These are phyloP conservation scores for Channallabes apus DNA, from an alignment of 2,797 vertebrate genomes.

Conservation along the genomic window DNA sequence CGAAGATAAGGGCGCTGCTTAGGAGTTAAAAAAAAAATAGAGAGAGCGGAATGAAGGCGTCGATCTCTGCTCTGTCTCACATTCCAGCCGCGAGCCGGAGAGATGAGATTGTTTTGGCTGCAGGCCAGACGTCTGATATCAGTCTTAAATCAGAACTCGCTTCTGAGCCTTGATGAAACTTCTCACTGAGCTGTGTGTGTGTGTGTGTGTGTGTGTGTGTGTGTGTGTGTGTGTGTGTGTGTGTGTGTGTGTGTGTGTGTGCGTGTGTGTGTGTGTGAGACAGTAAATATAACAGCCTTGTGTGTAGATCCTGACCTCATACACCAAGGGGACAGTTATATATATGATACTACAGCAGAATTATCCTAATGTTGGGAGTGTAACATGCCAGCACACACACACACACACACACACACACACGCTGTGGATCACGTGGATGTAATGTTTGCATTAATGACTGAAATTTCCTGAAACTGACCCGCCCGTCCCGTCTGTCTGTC, in stretches of 20 bases:
- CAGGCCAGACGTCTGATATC: slow-evolving; percentile 27
- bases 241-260: slow-evolving; percentile 9
- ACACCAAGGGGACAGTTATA: background rate
- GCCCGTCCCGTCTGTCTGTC: background rate
- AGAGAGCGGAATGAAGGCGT: background rate
- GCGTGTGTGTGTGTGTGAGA: too few species aligned
- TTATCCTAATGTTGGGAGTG: background rate
- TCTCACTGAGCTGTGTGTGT: slow-evolving; percentile 10
- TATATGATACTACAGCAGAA: background rate
- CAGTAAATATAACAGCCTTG: background rate
- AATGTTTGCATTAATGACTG: background rate
- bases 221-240: background rate
- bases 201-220: slow-evolving; percentile 10
- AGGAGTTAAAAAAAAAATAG: too few species aligned
- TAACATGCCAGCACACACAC: too few species aligned
- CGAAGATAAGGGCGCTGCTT: too few species aligned
- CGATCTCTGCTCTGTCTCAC: background rate
- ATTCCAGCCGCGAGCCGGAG: slow-evolving; percentile 18
- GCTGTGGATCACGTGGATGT: background rate
- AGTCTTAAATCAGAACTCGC: slow-evolving; percentile 21
- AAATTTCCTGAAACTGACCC: slow-evolving; percentile 28
- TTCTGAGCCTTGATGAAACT: slow-evolving; percentile 5
- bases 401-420: too few species aligned
- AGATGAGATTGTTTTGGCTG: slow-evolving; percentile 27
- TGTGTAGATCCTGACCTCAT: background rate